phyloP scores from a whole-genome alignment of 2,888 invertebrate genomes.

The Iselma pallidipennis region DNA sequence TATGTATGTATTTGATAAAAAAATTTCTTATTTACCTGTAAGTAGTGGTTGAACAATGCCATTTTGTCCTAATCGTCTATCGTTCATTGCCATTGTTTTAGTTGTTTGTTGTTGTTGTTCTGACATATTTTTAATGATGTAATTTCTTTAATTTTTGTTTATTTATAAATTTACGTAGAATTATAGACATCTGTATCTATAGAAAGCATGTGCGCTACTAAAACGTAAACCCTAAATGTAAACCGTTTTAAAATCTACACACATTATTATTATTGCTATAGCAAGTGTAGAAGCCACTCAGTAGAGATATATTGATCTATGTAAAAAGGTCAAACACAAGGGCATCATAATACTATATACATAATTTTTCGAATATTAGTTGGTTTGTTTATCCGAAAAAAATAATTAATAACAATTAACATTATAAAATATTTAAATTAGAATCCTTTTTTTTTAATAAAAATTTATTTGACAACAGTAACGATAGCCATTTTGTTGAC shows the following conservation, averaged over 20 bases:
- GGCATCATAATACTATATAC: slow-evolving; percentile 6
- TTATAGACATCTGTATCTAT: slow-evolving; percentile 10
- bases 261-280: slow-evolving; percentile 19
- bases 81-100: slow-evolving; percentile 4
- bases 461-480: too few species aligned
- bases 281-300: slow-evolving; percentile 17
- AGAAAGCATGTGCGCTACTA: slow-evolving; percentile 20
- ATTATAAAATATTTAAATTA: too few species aligned
- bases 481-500: too few species aligned
- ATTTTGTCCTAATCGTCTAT: slow-evolving; percentile 67
- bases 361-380: neutral
- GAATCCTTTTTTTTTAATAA: too few species aligned
- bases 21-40: slow-evolving; percentile 67
- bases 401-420: neutral
- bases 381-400: neutral
- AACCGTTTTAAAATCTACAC: slow-evolving; percentile 17
- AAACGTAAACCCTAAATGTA: slow-evolving; percentile 10
- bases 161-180: slow-evolving; percentile 8
- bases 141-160: neutral
- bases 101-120: slow-evolving; percentile 25
- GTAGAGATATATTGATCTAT: slow-evolving; percentile 23
- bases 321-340: slow-evolving; percentile 24
- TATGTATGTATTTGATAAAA: too few species aligned
- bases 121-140: slow-evolving; percentile 25
- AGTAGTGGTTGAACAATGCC: slow-evolving; percentile 87